A percentile compares a stretch with the other conserved stretches of the same genome.
Conservation (phyloP, 2,888 invertebrate genomes). For the Dynastes tityus region DNA sequence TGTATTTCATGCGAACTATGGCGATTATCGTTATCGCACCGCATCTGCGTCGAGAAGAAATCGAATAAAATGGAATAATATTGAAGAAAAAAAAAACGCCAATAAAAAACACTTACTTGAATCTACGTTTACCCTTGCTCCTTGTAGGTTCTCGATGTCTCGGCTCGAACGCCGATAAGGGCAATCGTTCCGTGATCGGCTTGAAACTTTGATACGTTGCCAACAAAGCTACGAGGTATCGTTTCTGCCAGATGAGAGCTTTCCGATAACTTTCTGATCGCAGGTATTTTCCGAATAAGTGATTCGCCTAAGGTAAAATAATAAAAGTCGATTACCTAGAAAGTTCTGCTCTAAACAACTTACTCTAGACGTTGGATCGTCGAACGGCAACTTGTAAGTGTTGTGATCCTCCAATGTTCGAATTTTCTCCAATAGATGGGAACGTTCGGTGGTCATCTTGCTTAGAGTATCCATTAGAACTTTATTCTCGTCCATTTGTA, state of each 20-base stretch:
- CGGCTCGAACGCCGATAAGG: constrained; percentile 32
- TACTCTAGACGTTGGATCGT: constrained; percentile 65
- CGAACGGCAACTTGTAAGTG: constrained; percentile 60
- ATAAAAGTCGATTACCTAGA: not conserved
- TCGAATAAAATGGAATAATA: not conserved
- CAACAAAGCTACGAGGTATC: constrained; percentile 84
- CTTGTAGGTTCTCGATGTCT: constrained; percentile 34
- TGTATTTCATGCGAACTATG: constrained; percentile 78
- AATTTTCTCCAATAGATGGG: constrained; percentile 70
- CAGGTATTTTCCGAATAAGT: constrained; percentile 80
- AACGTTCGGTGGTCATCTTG: constrained; percentile 70
- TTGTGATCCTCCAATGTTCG: constrained; percentile 67
- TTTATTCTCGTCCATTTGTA: constrained; percentile 73
- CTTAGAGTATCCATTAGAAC: constrained; percentile 70
- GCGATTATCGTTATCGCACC: constrained; percentile 75
- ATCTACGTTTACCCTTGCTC: constrained; percentile 48
- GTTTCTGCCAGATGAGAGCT: constrained; percentile 92
- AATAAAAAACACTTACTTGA: constrained; percentile 50
- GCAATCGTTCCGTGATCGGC: constrained; percentile 24
- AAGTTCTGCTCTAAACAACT: constrained; percentile 10
- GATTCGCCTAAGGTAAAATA: constrained; percentile 71
- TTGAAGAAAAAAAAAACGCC: not conserved
- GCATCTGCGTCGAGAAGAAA: constrained; percentile 68
- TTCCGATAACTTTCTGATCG: constrained; percentile 90
- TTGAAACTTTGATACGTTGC: constrained; percentile 65